Conservation (phyloP, 2,888 invertebrate species). For the Drosophila mimica region DNA sequence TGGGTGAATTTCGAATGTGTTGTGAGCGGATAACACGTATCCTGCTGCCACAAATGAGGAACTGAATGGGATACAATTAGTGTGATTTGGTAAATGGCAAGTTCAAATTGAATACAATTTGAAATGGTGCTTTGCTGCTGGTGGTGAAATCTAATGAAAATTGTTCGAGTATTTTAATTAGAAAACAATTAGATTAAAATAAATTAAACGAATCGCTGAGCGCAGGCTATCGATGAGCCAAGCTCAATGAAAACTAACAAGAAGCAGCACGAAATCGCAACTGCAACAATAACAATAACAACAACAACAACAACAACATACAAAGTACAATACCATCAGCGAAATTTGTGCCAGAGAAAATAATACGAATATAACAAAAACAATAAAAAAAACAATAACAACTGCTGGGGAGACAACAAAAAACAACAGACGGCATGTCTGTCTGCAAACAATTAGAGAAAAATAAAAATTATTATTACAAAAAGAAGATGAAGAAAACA, state of each 20-base stretch:
- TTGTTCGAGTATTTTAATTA: slow-evolving; percentile 57
- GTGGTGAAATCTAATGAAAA: slow-evolving; percentile 69
- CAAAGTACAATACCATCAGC: slow-evolving; percentile 41
- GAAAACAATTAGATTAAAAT: slow-evolving; percentile 78
- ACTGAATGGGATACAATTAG: slow-evolving; percentile 41
- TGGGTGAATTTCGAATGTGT: slow-evolving; percentile 1
- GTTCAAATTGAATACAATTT: slow-evolving; percentile 17
- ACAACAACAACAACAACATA: slow-evolving; percentile 20
- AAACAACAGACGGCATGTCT: slow-evolving; percentile 26
- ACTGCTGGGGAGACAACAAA: slow-evolving; percentile 26
- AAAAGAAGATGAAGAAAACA: slow-evolving; percentile 12
- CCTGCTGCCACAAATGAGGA: not conserved
- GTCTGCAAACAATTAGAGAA: slow-evolving; percentile 60
- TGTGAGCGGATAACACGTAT: not conserved
- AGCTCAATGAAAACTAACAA: slow-evolving; percentile 41
- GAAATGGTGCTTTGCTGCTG: slow-evolving; percentile 8
- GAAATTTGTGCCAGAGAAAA: slow-evolving; percentile 78
- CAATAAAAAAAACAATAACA: slow-evolving; percentile 11
- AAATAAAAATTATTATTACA: slow-evolving; percentile 56
- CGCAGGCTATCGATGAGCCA: slow-evolving; percentile 73
- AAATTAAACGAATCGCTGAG: slow-evolving; percentile 77
- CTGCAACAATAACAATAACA: slow-evolving; percentile 9
- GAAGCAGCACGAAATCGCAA: slow-evolving; percentile 46
- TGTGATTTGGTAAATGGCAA: slow-evolving; percentile 23
- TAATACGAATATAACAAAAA: slow-evolving; percentile 42